phyloP scores from a whole-genome alignment of 1,140 invertebrate species.

The Eufriesea mexicana region DNA sequence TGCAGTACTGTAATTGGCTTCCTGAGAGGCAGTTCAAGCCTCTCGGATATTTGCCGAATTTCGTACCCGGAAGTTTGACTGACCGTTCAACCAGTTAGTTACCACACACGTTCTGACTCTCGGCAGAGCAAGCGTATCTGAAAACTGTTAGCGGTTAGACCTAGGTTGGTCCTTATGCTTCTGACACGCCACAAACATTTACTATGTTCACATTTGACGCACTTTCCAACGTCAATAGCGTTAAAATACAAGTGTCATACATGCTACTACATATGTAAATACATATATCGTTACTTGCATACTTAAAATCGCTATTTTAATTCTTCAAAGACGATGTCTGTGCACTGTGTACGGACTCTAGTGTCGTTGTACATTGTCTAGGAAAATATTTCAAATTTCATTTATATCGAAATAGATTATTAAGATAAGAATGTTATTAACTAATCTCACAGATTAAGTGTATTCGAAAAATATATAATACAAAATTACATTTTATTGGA shows the following conservation, averaged over 20 bases:
- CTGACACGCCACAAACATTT: conserved; percentile 61
- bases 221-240: conserved; percentile 46
- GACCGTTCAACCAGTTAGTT: conserved; percentile 58
- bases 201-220: conserved; percentile 46
- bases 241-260: not conserved
- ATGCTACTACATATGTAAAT: not conserved
- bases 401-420: no score
- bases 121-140: conserved; percentile 49
- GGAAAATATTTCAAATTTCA: no score
- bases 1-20: conserved; percentile 46
- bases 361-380: no score
- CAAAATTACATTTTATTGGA: no score
- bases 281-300: not conserved
- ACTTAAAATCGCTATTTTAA: not conserved
- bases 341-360: no score
- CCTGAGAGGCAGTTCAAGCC: conserved; percentile 50
- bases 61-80: conserved; percentile 61
- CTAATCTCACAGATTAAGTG: no score
- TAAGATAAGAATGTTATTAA: no score
- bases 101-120: conserved; percentile 42
- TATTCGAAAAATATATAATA: no score
- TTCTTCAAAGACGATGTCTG: no score
- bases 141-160: conserved; percentile 59
- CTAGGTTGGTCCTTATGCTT: conserved; percentile 45
- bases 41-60: conserved; percentile 62